Conservation (phyloP, 2,888 invertebrate genomes). For the Druceiella hillmani region DNA sequence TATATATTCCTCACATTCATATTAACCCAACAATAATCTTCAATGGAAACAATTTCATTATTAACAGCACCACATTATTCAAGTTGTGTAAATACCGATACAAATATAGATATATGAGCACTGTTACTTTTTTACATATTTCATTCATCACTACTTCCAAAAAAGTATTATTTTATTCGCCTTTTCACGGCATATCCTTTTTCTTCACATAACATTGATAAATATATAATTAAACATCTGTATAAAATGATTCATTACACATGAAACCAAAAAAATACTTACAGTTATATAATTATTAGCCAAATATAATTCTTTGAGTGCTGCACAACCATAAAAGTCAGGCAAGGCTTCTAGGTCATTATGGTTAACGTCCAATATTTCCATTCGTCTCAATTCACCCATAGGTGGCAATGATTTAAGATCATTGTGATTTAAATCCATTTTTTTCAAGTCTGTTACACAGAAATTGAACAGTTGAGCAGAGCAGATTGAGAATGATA, state of each 20-base stretch:
- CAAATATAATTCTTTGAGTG: constrained; percentile 74
- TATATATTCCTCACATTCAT: too few species aligned
- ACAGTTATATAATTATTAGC: constrained; percentile 79
- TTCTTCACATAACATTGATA: too few species aligned
- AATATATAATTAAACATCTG: neutral
- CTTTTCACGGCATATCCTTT: constrained; percentile 5
- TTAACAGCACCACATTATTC: too few species aligned
- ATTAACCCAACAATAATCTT: too few species aligned
- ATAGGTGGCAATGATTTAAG: constrained; percentile 60
- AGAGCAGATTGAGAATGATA: too few species aligned
- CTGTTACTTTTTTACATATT: too few species aligned
- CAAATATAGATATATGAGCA: too few species aligned
- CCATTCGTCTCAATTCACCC: constrained; percentile 69
- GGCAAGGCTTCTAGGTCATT: constrained; percentile 76
- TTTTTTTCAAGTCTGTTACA: constrained; percentile 58
- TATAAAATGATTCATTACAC: constrained; percentile 1
- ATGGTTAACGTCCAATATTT: constrained; percentile 71
- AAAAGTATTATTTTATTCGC: neutral
- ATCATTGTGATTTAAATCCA: constrained; percentile 71
- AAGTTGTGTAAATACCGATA: too few species aligned
- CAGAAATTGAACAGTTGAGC: too few species aligned
- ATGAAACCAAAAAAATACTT: constrained; percentile 24
- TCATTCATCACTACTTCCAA: too few species aligned
- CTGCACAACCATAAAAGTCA: constrained; percentile 67
- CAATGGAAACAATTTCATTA: too few species aligned